Base-by-base conservation (phyloP, 2,888 invertebrate species). In the Hermaeophaga mercurialis region DNA sequence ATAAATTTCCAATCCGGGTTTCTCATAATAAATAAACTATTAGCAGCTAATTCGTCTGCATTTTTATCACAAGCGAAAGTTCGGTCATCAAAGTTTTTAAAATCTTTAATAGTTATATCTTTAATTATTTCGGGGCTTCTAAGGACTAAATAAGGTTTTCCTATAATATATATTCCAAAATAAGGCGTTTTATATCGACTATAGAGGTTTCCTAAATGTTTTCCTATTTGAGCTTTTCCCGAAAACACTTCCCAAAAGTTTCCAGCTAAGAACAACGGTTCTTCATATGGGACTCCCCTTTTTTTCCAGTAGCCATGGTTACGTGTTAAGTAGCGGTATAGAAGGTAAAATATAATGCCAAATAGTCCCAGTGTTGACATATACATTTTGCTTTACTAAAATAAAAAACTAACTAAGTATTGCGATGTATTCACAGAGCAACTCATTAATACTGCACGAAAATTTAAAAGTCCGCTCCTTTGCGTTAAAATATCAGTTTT, bases 1-100 rank as follows among this genome's bases (percentile, higher is more conserved):
- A 83, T 70, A 33, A 75, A 75, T 62, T 78, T 80, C 84, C 84
- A 84, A 1, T 78, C 77, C 0, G 80, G 79, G 54, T 81, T 81
- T 45, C 76, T 76, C 53, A 81, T 61, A 1, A 78, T 77, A 48
- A 81, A 73, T 15, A 80, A 63, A 67, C 78, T 79, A 44, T 75
- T 77, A 62, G 78, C 76, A 0, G 78, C 74, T 58, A 79, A 74
- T 14, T 75, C 76, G 59, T 79, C 79, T 39, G 75, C 77, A 28
- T 77, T 72, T 28, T 75, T 75, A 3, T 79, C 77, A 2, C 79
- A 79, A 11, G 77, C 78, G 54, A 80, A 78, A 15, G 80, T 78
- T 49, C 81, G 71, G 54, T 81, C 80, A 1, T 76, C 75, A 60
- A 81, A 81, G 60, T 79, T 77, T 9, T 76, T 73, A 53, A 81